Base-by-base conservation (phyloP, 2,113 vertebrate species). In the Zapus hudsonius region DNA sequence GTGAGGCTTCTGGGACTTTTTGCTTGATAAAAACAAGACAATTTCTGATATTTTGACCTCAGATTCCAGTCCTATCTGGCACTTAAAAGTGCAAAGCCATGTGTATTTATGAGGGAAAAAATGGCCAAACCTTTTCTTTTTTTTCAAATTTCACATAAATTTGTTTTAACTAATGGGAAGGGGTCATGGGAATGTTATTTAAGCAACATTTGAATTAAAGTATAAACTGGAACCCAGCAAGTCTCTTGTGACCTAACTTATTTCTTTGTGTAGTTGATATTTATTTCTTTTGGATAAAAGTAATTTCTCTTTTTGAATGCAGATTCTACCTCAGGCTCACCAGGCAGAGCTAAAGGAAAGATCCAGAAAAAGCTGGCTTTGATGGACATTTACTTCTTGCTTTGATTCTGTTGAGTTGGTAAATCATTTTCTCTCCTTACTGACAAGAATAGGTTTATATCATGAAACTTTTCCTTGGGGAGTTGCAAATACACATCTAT, bases 11-110 rank as follows among this genome's bases (percentile, higher is more conserved):
- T 84, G 82, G 69, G 29, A 69, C 38, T 47, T 95, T 86, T 84
- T 89, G 75, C 61, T 94, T 93, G 72, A 87, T 55, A 52, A 92
- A 61, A 88, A 66, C 74, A 64, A 66, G 40, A 78, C 74, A 94
- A 90, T 63, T 94, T 76, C 59, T 88, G 82, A 47, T 85, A 59
- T 85, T 95, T 93, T 92, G 73, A 94, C 89, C 89, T 90, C 42
- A 84, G 73, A 93, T 85, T 90, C 69, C 59, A 72, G 67, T 72
- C 33, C 74, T 69, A 90, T 67, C 79, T 90, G 85, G 93, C 96
- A 78, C 59, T 67, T 84, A 92, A 87, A 88, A 91, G 91, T 87
- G 66, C 66, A 84, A 92, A 93, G 61, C 79, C 75, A 84, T 93
- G 67, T 67, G 52, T 91, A 80, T 87, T 91, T 91, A 94, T 87